phyloP scores from a whole-genome alignment of 2,888 invertebrate species.

The Deilephila elpenor region DNA sequence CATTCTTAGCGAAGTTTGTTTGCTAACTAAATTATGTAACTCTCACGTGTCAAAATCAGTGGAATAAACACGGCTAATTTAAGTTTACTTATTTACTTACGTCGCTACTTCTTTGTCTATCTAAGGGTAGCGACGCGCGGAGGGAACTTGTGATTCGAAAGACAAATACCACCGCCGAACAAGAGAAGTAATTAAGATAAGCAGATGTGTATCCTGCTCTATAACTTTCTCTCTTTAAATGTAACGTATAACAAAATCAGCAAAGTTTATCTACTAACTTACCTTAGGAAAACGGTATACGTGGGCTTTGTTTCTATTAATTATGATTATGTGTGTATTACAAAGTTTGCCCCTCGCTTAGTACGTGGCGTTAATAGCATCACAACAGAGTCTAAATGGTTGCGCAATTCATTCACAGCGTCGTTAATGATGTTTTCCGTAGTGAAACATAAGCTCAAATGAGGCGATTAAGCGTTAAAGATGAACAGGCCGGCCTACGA shows the following conservation, averaged over 20 bases:
- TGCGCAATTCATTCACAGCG: constrained; percentile 49
- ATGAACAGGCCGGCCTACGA: constrained; percentile 84
- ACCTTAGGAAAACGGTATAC: constrained; percentile 38
- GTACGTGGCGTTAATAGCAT: constrained; percentile 57
- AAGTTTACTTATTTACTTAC: constrained; percentile 71
- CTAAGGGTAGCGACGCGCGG: constrained; percentile 56
- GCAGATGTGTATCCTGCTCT: constrained; percentile 73
- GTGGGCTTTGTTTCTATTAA: constrained; percentile 29
- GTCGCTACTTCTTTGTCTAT: constrained; percentile 74
- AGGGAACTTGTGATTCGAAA: constrained; percentile 72
- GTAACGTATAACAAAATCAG: constrained; percentile 72
- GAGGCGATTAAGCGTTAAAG: constrained; percentile 77
- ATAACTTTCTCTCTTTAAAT: constrained; percentile 69
- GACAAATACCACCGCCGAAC: constrained; percentile 76
- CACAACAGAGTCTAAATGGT: constrained; percentile 47
- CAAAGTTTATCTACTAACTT: constrained; percentile 64
- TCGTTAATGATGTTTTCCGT: constrained; percentile 55
- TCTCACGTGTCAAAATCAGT: constrained; percentile 70
- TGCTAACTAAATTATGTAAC: constrained; percentile 61
- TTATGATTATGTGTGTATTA: constrained; percentile 20
- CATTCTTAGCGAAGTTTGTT: constrained; percentile 50
- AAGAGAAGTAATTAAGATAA: constrained; percentile 79
- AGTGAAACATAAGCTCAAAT: constrained; percentile 75
- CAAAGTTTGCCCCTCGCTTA: constrained; percentile 36
- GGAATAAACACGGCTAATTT: constrained; percentile 69